Evolutionary conservation across 2,888 invertebrate genomes (phyloP), one percentile per base, ranked within the genome.

Genomic region (Sericinus montela): DNA sequence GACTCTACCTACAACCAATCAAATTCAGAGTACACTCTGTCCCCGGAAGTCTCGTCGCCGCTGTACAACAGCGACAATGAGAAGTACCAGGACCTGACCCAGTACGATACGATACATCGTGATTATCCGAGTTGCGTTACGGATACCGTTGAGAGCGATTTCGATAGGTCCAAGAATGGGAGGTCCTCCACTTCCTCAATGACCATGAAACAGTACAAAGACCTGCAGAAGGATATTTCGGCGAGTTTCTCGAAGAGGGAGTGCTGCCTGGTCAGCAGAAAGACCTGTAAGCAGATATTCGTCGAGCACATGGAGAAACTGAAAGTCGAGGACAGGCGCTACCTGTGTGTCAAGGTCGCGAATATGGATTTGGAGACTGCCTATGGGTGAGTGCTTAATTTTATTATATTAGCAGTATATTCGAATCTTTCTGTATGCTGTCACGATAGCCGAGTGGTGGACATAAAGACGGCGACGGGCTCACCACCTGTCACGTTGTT

Each of bases 161-260:
- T 34, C n/a, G 49, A 45, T 9, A 40, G 42, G 28, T 38, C 28
- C 14, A 48, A 40, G 32, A 52, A 48, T 6, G 46, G 38, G 1
- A 47, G 48, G 6, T 35, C 48, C 0, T 56, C 57, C 0, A 48
- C 42, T 3, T 43, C 54, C 1, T 56, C 58, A 0, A 58, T 58
- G 56, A 60, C 56, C 0, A 42, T 70, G 59, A 67, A 84, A 46
- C 75, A 80, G 28, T 85, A 75, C 40, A 86, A 86, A 10, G 85
- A 86, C 48, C 39, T 79, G 48, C 85, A 84, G 55, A 86, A 80
- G 52, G 80, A 82, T 45, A 67, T 86, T 1, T 61, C 69, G 0
- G 58, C 59, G 7, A 59, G 59, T 1, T 83, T 78, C 47, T 71
- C 80, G 0, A 82, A 80, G 58, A 74, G 64, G 42, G 75, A 81